A percentile compares a stretch with the other conserved stretches of the same genome.
Conservation (phyloP, 2,113 vertebrate genomes). For the Eptesicus fuscus region DNA sequence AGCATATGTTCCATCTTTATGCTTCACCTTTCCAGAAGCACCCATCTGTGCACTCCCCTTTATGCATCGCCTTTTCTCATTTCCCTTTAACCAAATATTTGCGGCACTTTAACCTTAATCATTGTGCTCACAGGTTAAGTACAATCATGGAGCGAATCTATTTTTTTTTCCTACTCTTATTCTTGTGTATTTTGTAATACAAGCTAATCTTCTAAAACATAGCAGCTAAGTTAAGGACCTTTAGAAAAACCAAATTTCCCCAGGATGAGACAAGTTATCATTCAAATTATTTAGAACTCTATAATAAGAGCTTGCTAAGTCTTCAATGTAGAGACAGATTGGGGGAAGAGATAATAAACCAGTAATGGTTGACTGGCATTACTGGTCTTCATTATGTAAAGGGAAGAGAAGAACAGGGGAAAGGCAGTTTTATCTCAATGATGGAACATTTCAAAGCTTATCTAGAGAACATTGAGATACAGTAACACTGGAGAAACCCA, state of each 20-base stretch:
- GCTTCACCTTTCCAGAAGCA: neutral
- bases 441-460: neutral
- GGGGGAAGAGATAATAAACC: neutral
- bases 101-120: neutral
- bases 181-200: neutral
- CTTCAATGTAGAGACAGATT: neutral
- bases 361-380: neutral
- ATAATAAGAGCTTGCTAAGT: neutral
- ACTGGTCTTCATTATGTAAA: neutral
- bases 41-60: neutral
- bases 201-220: neutral
- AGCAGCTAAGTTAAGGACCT: neutral
- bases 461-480: neutral
- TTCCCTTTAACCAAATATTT: neutral
- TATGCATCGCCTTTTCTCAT: neutral
- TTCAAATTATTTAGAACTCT: neutral
- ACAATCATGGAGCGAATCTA: neutral
- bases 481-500: neutral
- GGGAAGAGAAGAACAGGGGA: neutral
- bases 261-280: neutral
- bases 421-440: neutral
- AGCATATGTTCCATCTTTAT: neutral
- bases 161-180: neutral
- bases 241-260: neutral
- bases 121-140: neutral